phyloP scores from a whole-genome alignment of 2,797 vertebrate species.

The Micrastur ruficollis region DNA sequence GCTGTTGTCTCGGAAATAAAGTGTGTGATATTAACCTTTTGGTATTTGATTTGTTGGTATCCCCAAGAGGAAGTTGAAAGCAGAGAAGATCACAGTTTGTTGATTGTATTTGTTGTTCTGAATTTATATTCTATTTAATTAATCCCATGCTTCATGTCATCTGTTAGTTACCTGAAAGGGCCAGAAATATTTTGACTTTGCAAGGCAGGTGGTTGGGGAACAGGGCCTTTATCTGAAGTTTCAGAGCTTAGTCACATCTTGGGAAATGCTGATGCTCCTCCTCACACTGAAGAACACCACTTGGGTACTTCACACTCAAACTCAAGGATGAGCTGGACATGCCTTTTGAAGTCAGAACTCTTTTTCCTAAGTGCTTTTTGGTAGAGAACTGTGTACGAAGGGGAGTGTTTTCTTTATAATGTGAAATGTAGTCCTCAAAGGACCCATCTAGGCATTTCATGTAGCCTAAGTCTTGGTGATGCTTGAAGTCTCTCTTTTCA shows the following conservation, averaged over 20 bases:
- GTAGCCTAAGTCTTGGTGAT: neutral
- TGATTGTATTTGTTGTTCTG: neutral
- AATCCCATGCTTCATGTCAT: neutral
- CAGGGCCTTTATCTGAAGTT: neutral
- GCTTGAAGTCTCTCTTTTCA: neutral
- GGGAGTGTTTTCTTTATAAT: neutral
- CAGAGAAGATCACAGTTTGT: neutral
- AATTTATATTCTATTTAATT: constrained; percentile 35
- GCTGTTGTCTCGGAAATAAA: neutral
- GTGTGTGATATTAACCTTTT: neutral
- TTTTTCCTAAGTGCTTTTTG: neutral
- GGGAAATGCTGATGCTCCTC: neutral
- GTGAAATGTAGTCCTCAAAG: neutral
- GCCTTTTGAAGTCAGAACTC: neutral
- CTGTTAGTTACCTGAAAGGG: neutral
- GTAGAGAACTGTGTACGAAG: neutral
- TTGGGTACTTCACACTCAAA: neutral
- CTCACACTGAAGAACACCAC: neutral
- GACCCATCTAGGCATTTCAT: neutral
- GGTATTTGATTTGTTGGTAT: neutral
- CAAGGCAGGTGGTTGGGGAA: neutral
- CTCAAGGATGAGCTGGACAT: neutral
- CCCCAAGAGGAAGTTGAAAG: neutral
- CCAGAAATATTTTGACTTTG: neutral
- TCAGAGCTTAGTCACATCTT: neutral